Conservation (phyloP, 2,888 invertebrate species). For the Brachylomia viminalis region DNA sequence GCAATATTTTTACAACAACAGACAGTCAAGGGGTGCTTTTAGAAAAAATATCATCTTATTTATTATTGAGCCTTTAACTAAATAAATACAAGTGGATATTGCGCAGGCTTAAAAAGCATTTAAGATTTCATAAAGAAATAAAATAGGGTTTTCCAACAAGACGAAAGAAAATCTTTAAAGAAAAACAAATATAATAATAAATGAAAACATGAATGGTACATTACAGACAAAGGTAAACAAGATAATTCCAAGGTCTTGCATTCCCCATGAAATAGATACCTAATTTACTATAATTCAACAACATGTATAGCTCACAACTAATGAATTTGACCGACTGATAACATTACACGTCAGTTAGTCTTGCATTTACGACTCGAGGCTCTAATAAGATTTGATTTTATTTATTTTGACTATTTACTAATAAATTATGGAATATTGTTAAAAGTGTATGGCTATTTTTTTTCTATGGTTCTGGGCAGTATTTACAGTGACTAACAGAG, state of each 20-base stretch:
- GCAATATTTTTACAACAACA: neutral
- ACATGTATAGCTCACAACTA: conserved; percentile 19
- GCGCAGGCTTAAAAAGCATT: neutral
- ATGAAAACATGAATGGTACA: neutral
- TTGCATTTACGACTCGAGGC: neutral
- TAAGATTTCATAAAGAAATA: neutral
- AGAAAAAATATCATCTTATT: neutral
- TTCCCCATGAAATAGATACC: conserved; percentile 36
- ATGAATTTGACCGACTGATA: conserved; percentile 21
- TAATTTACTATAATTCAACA: conserved; percentile 8
- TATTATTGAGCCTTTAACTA: neutral
- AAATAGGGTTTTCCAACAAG: neutral
- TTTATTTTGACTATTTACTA: neutral
- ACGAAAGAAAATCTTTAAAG: neutral
- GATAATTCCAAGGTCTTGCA: conserved; percentile 24
- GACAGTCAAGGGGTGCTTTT: neutral
- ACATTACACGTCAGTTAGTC: neutral
- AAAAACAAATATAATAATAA: neutral
- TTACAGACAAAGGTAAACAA: conserved; percentile 18
- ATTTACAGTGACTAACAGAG: neutral
- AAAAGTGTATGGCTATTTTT: neutral
- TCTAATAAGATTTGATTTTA: neutral
- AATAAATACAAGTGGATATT: too few species aligned
- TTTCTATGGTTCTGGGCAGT: neutral
- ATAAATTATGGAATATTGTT: too few species aligned